Conservation (phyloP, 1,140 invertebrate genomes). For the Drosophila oshimai region DNA sequence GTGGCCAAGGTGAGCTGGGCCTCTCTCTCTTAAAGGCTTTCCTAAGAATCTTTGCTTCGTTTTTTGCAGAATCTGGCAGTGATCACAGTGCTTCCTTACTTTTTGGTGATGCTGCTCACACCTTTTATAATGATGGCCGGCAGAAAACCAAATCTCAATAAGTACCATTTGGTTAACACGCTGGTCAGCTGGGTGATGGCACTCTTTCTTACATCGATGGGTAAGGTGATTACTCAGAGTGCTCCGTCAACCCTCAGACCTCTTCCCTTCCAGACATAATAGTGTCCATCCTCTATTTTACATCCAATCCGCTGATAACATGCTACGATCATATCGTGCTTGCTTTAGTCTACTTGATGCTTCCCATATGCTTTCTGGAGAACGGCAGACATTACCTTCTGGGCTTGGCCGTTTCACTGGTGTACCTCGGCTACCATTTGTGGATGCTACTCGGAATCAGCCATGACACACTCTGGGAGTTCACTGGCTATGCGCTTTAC, state of each 20-base stretch:
- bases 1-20: neutral
- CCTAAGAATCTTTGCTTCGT: neutral
- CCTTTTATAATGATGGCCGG: slow-evolving; percentile 1
- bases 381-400: slow-evolving; percentile 1
- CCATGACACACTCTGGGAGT: neutral
- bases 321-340: slow-evolving; percentile 40
- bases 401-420: neutral
- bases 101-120: neutral
- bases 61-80: neutral
- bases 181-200: slow-evolving; percentile 14
- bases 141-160: neutral
- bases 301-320: neutral
- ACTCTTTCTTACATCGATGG: neutral
- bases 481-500: slow-evolving; percentile 5
- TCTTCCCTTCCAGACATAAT: slow-evolving; percentile 3
- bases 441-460: neutral
- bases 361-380: slow-evolving; percentile 17
- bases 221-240: neutral
- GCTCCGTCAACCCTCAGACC: neutral
- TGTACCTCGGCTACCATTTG: neutral
- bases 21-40: neutral
- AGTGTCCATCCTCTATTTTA: neutral
- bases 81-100: neutral
- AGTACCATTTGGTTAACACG: neutral
- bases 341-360: slow-evolving; percentile 21